A percentile compares a stretch with the other conserved stretches of the same genome.
These are phyloP conservation scores for Caradrina clavipalpis DNA, from an alignment of 2,888 invertebrate genomes.

Conservation along the genomic window DNA sequence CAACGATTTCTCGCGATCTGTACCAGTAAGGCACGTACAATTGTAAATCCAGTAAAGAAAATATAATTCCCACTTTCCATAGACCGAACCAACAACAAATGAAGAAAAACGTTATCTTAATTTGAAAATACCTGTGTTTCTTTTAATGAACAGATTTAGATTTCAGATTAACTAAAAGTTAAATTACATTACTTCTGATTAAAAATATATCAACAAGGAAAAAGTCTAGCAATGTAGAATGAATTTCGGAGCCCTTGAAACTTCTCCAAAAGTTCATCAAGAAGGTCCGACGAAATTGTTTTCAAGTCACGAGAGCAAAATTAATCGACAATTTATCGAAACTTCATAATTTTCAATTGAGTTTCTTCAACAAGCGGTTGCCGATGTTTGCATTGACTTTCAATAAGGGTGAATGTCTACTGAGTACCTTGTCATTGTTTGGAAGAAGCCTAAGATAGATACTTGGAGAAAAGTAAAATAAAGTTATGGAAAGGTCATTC, in stretches of 20 bases:
- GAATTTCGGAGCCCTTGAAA: conserved; percentile 5
- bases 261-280: conserved; percentile 5
- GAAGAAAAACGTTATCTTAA: not conserved
- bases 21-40: too few species aligned
- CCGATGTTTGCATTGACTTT: conserved; percentile 16
- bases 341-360: conserved; percentile 23
- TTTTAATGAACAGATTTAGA: not conserved
- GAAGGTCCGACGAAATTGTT: conserved; percentile 22
- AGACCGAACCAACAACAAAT: not conserved
- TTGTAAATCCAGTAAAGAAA: too few species aligned
- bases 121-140: not conserved
- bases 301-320: conserved; percentile 23
- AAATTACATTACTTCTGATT: not conserved
- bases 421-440: not conserved
- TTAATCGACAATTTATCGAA: conserved; percentile 22
- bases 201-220: not conserved
- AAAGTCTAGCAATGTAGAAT: not conserved
- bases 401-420: not conserved
- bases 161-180: not conserved
- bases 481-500: conserved; percentile 9
- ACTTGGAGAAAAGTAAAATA: not conserved
- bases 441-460: not conserved
- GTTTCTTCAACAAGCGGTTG: conserved; percentile 5
- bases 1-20: too few species aligned
- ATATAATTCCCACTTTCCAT: too few species aligned